Percentiles rank a stretch among this genome's conserved stretches.
Evolutionary conservation across 2,888 invertebrate genomes (phyloP).

Genomic region (Megalurothrips usitatus): DNA sequence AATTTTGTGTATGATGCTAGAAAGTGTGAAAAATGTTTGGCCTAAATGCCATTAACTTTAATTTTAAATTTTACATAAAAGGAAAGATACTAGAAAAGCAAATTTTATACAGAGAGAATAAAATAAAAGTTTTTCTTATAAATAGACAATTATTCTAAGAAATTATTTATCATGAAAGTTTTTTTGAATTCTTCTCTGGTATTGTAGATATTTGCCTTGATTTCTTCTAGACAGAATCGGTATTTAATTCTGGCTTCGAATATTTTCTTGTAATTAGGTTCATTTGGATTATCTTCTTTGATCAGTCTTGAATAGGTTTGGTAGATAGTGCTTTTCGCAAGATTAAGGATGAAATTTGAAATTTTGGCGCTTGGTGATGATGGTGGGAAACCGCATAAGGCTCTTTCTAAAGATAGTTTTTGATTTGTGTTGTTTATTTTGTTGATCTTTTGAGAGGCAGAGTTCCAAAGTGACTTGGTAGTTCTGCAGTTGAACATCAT

Average conservation of each 20-base stretch:
- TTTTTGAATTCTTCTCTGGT: no score
- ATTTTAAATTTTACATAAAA: not conserved
- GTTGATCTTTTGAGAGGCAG: not conserved
- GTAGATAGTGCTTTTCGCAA: not conserved
- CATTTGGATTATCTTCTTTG: not conserved
- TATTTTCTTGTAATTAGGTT: not conserved
- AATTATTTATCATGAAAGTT: no score
- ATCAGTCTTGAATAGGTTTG: not conserved
- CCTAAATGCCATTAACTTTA: no score
- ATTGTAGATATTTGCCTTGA: no score
- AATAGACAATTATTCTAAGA: no score
- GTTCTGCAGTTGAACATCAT: not conserved
- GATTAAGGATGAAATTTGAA: not conserved
- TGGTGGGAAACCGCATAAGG: not conserved
- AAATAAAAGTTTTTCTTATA: no score
- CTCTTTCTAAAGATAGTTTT: not conserved
- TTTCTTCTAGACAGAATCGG: not conserved
- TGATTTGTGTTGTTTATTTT: not conserved
- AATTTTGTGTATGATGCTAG: no score
- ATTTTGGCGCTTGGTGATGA: not conserved
- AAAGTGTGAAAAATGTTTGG: no score
- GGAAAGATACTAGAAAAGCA: not conserved
- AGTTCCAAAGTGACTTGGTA: not conserved
- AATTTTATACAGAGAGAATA: no score
- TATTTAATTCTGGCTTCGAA: not conserved